These are phyloP conservation scores for Aurelia sp. DNA, from an alignment of 30 jellyfish, hydroid and myxozoan species.

Conservation along the genomic window DNA sequence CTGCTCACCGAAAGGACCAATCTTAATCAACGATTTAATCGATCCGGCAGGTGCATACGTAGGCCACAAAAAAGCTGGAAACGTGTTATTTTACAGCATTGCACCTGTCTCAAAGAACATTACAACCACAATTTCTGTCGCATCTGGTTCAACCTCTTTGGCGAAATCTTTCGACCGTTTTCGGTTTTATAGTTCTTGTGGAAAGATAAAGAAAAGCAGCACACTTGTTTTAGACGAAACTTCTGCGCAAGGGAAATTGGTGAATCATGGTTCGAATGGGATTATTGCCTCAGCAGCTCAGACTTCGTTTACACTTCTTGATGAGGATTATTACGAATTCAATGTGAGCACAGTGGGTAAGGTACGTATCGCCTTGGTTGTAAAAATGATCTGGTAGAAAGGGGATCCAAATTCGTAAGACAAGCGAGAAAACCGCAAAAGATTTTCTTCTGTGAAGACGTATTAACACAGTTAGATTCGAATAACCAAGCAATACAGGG, in stretches of 20 bases:
- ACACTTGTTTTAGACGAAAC: not conserved
- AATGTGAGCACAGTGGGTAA: not conserved
- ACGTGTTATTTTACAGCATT: not conserved
- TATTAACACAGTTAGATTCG: no score
- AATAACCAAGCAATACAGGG: no score
- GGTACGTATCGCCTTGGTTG: not conserved
- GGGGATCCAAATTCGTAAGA: no score
- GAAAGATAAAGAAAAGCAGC: not conserved
- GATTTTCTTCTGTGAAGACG: no score
- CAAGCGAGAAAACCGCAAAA: no score
- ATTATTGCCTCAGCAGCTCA: no score
- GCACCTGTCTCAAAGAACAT: conserved; percentile 2
- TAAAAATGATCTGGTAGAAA: no score
- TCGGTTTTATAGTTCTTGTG: no score
- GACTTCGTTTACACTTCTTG: not conserved
- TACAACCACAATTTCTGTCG: not conserved
- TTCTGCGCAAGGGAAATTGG: not conserved
- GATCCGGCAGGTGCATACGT: not conserved
- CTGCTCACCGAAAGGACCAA: conserved; percentile 17
- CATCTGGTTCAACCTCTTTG: not conserved
- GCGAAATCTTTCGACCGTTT: not conserved
- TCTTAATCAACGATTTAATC: not conserved
- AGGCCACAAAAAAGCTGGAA: not conserved
- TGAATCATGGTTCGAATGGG: no score
- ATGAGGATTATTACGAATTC: not conserved